A percentile compares a stretch with the other conserved stretches of the same genome.
Evolutionary conservation across 2,113 vertebrate genomes (phyloP).

Genomic region (Synodontis membranacea): DNA sequence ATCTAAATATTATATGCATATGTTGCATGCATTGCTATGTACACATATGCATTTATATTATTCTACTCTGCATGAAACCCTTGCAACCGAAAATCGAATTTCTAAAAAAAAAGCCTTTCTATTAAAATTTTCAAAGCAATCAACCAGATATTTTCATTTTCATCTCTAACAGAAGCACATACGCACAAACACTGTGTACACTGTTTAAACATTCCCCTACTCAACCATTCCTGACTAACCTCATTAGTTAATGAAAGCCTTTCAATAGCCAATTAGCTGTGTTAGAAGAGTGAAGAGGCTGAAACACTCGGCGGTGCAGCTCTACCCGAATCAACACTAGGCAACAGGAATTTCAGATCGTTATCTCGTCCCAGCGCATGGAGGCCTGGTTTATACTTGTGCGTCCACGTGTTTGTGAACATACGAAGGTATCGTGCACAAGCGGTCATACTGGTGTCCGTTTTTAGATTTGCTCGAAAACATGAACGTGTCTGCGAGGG

Average conservation of each 20-base stretch:
- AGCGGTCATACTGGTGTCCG: neutral
- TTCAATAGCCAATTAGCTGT: constrained; percentile 15
- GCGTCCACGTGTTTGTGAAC: neutral
- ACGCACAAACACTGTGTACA: neutral
- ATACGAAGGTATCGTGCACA: neutral
- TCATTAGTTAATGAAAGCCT: constrained; percentile 13
- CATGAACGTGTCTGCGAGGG: neutral
- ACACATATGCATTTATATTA: neutral
- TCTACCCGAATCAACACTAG: neutral
- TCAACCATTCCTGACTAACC: constrained; percentile 19
- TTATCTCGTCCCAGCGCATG: neutral
- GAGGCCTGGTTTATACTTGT: neutral
- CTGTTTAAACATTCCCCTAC: neutral
- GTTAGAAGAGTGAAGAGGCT: neutral
- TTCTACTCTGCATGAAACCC: neutral
- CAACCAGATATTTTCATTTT: neutral
- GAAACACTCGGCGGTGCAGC: neutral
- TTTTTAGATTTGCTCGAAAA: too few relatives aligned
- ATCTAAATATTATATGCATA: neutral
- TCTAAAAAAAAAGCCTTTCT: neutral
- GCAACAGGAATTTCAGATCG: neutral
- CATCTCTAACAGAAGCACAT: neutral
- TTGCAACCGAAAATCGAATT: neutral
- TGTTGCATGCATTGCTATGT: neutral
- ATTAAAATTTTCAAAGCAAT: neutral